These are phyloP conservation scores for Xestia xanthographa DNA, from an alignment of 2,888 invertebrate genomes.

Conservation along the genomic window DNA sequence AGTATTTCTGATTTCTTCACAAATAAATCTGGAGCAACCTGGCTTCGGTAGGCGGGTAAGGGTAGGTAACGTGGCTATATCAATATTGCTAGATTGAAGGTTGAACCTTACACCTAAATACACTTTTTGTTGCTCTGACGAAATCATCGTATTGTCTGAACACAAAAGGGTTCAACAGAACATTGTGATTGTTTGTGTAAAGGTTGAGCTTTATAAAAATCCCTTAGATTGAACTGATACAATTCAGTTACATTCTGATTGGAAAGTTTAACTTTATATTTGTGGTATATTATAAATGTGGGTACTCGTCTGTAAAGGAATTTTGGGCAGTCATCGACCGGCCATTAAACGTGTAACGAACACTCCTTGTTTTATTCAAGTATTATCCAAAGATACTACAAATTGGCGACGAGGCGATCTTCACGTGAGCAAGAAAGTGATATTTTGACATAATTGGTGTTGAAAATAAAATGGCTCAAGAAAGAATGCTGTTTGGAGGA, in stretches of 20 bases:
- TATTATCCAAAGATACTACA: too few relatives aligned
- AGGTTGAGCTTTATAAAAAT: constrained; percentile 16
- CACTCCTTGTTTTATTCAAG: too few relatives aligned
- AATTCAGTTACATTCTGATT: constrained; percentile 34
- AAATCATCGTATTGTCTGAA: constrained; percentile 27
- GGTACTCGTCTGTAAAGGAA: too few relatives aligned
- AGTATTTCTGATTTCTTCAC: constrained; percentile 1
- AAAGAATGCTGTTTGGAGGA: too few relatives aligned
- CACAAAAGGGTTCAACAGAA: constrained; percentile 27
- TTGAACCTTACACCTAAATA: constrained; percentile 14
- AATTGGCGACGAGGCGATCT: too few relatives aligned
- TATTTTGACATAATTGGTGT: too few relatives aligned
- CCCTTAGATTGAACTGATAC: constrained; percentile 1
- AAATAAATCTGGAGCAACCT: constrained; percentile 7
- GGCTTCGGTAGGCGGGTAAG: background rate
- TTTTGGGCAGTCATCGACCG: too few relatives aligned
- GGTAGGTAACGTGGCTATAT: too few relatives aligned
- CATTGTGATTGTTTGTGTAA: constrained; percentile 6
- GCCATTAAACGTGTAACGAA: too few relatives aligned
- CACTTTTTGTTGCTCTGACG: constrained; percentile 11
- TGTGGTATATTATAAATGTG: too few relatives aligned
- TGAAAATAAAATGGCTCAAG: too few relatives aligned
- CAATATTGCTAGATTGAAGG: background rate
- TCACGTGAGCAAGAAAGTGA: too few relatives aligned
- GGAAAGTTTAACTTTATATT: constrained; percentile 19